Base-by-base conservation (phyloP, 2,888 invertebrate genomes). In the Acrobasis consociella region DNA sequence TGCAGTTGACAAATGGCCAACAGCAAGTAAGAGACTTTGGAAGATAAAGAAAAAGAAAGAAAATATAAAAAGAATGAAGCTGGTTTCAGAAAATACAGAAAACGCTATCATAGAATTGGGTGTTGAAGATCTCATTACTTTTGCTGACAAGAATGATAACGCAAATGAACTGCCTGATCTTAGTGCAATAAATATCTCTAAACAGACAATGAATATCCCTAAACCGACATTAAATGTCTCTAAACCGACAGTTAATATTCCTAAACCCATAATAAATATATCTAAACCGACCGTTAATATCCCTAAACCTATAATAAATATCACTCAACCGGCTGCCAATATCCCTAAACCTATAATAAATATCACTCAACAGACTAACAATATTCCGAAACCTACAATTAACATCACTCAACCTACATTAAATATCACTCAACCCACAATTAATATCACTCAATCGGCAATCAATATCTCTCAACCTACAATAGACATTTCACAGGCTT, bases 1-100 rank as follows among this genome's bases (percentile, higher is more conserved):
- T 68, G 81, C 88, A 0, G 83, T 85, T 9, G 83, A 83, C 55
- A 86, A 86, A 71, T 87, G 85, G 85, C 86, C 87, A 2, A 85
- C 82, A 5, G 81, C 84, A 9, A 81, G 76, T 59, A 89, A 87
- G 69, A 79, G 88, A 67, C 77, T 82, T 22, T 83, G 84, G 82
- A 86, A 88, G 66, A 73, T 81, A 39, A 89, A 86, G 72, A 75
- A 77, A 31, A 76, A 81, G 60, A 79, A 76, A 15, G 72, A 76
- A 16, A 76, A 75, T 50, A 76, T 78, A n/a, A 90, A 90, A 69
- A 85, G 83, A 75, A 81, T 83, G 70, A 85, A 80, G 72, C 65
- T 88, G 1, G 67, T 73, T 46, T 77, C 85, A 11, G 86, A 87
- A 63, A 77, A 70, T 49, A 74, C 70, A 31, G 82, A 85, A 62